Percentiles rank a stretch among this genome's conserved stretches.
Conservation (phyloP, 2,888 invertebrate genomes). For the Caenorhabditis imperialis region DNA sequence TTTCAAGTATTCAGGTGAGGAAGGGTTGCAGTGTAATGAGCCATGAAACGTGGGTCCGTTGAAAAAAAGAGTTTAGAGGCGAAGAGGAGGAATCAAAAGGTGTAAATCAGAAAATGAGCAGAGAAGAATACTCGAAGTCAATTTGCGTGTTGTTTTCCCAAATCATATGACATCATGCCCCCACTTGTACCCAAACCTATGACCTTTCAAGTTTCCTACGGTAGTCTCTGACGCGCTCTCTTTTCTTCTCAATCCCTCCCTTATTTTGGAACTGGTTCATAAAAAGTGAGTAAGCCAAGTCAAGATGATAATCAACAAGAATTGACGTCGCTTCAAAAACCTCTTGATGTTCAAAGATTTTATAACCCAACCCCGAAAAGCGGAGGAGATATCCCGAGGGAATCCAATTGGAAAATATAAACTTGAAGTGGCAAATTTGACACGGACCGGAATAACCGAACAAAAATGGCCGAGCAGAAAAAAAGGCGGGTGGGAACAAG, state of each 20-base stretch:
- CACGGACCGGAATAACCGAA: conserved; percentile 20
- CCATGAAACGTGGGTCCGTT: conserved; percentile 31
- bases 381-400: conserved; percentile 18
- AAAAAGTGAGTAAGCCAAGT: conserved; percentile 27
- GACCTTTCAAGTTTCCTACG: conserved; percentile 1
- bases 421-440: conserved; percentile 46
- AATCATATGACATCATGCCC: conserved; percentile 26
- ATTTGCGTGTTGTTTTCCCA: conserved; percentile 3
- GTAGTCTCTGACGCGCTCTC: not conserved
- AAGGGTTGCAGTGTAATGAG: conserved; percentile 37
- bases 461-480: conserved; percentile 14
- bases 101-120: conserved; percentile 9
- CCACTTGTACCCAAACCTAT: too few species aligned
- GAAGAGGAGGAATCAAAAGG: too few species aligned
- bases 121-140: not conserved
- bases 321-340: conserved; percentile 41
- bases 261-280: conserved; percentile 1
- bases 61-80: too few species aligned
- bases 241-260: not conserved
- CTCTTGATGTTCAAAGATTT: conserved; percentile 43
- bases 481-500: conserved; percentile 27
- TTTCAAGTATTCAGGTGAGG: conserved; percentile 16
- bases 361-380: conserved; percentile 49
- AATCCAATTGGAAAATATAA: conserved; percentile 26
- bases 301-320: conserved; percentile 50